A percentile compares a stretch with the other conserved stretches of the same genome.
These are phyloP conservation scores for Tipula lateralis DNA, from an alignment of 2,888 invertebrate genomes.

Conservation along the genomic window DNA sequence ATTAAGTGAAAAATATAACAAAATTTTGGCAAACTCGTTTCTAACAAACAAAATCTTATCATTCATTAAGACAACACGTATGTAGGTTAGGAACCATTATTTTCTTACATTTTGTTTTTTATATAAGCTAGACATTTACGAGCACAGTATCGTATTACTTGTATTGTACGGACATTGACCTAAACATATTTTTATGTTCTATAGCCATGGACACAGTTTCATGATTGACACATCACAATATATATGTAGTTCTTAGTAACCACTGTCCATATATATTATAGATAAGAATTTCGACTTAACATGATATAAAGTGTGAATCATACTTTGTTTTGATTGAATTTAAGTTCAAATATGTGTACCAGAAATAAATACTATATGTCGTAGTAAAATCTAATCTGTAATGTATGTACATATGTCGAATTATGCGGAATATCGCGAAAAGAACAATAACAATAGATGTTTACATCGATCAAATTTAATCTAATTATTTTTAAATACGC, in stretches of 20 bases:
- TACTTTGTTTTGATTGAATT: neutral
- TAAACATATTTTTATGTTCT: neutral
- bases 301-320: neutral
- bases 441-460: too few species aligned
- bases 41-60: neutral
- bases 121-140: neutral
- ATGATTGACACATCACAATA: neutral
- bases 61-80: neutral
- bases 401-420: too few species aligned
- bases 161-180: neutral
- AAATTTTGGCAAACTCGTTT: neutral
- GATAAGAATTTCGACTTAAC: too few species aligned
- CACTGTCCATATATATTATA: neutral
- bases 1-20: neutral
- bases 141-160: neutral
- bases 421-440: too few species aligned
- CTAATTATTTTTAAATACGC: too few species aligned
- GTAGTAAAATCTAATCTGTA: too few species aligned
- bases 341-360: neutral
- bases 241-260: too few species aligned
- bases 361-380: too few species aligned
- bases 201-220: neutral
- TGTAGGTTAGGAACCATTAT: neutral
- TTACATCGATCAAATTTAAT: too few species aligned
- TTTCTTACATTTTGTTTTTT: neutral